Evolutionary conservation across 2,113 vertebrate species (phyloP), one percentile per base, ranked within the genome.

Genomic region (Atherinomorus stipes): DNA sequence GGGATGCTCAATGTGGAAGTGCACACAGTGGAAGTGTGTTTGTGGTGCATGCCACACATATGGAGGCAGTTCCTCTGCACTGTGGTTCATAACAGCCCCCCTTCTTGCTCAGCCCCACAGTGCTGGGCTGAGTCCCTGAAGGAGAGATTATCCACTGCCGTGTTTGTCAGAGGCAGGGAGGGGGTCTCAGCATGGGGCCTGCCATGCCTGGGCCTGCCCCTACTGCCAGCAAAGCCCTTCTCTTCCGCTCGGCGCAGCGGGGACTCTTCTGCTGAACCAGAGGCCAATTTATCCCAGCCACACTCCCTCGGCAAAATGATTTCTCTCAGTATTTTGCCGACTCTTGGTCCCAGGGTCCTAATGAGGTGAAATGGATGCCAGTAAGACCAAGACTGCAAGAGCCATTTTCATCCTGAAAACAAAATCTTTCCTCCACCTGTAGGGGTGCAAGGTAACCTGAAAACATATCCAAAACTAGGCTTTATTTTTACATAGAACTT

Each of bases 151-250:
- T 77, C 93, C 91, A 85, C 92, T 91, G 90, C 90, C 87, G 58
- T 91, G 92, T 94, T 94, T 94, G 92, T 94, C 87, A 87, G 93
- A 37, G 70, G 71, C 57, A 79, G 89, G 94, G 89, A 94, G 95
- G 89, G 80, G 54, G 75, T 84, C 91, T 77, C 94, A 92, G 90
- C 90, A 74, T 92, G 94, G 23, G 85, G 83, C 83, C 37, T 68
- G 87, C 92, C 89, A 58, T 89, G 93, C 90, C 90, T 86, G 93
- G 94, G 78, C 91, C 94, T 94, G 94, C 92, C 93, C 81, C 40
- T 88, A 74, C 90, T 92, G 88, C 90, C 93, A 71, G 70, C 91
- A 79, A 78, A 91, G 77, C 88, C 86, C 88, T 85, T 87, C 91
- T 94, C 92, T 93, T 92, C 90, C 89, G 91, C 88, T 90, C 66